Evolutionary conservation across 2,888 invertebrate genomes (phyloP).

Genomic region (Emmelina monodactyla): DNA sequence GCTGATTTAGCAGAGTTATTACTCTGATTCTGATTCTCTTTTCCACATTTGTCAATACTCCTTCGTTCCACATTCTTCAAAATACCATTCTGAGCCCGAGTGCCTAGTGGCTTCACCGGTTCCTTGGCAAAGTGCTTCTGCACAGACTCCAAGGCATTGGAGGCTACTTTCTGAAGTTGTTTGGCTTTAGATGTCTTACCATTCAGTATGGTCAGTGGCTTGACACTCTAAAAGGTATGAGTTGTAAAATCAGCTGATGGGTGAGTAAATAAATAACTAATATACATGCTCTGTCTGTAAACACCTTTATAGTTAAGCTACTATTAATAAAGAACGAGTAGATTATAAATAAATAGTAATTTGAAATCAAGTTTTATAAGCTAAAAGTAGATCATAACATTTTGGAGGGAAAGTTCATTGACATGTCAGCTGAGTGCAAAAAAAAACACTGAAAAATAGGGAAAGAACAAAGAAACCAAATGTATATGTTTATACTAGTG

Average conservation of each 20-base stretch:
- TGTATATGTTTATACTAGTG: not conserved
- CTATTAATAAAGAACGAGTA: not conserved
- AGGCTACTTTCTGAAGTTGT: slow-evolving; percentile 41
- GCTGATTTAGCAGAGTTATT: slow-evolving; percentile 46
- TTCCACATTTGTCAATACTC: slow-evolving; percentile 21
- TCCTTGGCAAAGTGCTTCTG: slow-evolving; percentile 50
- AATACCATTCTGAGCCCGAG: slow-evolving; percentile 47
- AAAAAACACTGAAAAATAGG: too few relatives aligned
- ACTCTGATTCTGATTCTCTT: slow-evolving; percentile 42
- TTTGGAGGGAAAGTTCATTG: slow-evolving; percentile 48
- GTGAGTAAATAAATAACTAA: too few relatives aligned
- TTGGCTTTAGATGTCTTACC: slow-evolving; percentile 56
- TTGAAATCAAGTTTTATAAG: not conserved
- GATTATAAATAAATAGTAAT: not conserved
- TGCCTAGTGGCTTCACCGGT: slow-evolving; percentile 35
- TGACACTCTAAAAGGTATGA: slow-evolving; percentile 43
- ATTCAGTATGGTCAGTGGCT: slow-evolving; percentile 34
- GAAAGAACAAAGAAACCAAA: too few relatives aligned
- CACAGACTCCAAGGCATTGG: slow-evolving; percentile 43
- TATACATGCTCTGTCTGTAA: not conserved
- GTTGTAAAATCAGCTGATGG: not conserved
- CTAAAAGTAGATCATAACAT: too few relatives aligned
- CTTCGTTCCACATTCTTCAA: slow-evolving; percentile 49
- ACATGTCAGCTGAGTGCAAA: slow-evolving; percentile 17
- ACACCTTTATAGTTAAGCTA: too few relatives aligned